Conservation (phyloP, 2,113 vertebrate species). For the Psophia crepitans region DNA sequence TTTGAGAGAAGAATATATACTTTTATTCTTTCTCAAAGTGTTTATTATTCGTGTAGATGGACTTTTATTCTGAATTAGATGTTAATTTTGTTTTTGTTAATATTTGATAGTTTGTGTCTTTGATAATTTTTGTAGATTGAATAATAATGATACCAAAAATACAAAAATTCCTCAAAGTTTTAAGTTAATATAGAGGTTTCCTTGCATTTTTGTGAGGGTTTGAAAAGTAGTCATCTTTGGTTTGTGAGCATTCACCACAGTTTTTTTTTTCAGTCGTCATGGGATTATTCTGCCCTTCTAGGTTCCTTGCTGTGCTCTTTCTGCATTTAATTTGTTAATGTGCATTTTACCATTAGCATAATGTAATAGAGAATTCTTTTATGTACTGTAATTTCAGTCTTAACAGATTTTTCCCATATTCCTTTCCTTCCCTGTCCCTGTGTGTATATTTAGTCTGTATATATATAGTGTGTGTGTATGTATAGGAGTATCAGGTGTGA, state of each 20-base stretch:
- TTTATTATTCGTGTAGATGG: neutral
- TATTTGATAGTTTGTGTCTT: neutral
- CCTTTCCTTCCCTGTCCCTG: neutral
- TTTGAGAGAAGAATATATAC: neutral
- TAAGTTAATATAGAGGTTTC: neutral
- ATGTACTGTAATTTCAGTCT: neutral
- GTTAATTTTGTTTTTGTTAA: neutral
- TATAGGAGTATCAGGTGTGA: too few species aligned
- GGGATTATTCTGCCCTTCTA: neutral
- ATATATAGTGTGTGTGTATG: too few species aligned
- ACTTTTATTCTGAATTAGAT: neutral
- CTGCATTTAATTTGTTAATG: neutral
- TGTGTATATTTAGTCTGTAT: too few species aligned
- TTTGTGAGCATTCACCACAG: neutral
- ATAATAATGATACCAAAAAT: neutral
- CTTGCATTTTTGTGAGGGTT: neutral
- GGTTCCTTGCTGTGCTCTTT: neutral
- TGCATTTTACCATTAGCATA: neutral
- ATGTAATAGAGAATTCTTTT: neutral
- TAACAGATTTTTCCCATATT: neutral
- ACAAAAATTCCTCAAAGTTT: fast-evolving
- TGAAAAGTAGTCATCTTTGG: neutral
- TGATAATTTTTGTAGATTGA: neutral
- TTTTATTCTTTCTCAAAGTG: neutral
- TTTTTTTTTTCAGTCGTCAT: neutral